phyloP scores from a whole-genome alignment of 2,888 invertebrate species.

The Cylloceria caligata region DNA sequence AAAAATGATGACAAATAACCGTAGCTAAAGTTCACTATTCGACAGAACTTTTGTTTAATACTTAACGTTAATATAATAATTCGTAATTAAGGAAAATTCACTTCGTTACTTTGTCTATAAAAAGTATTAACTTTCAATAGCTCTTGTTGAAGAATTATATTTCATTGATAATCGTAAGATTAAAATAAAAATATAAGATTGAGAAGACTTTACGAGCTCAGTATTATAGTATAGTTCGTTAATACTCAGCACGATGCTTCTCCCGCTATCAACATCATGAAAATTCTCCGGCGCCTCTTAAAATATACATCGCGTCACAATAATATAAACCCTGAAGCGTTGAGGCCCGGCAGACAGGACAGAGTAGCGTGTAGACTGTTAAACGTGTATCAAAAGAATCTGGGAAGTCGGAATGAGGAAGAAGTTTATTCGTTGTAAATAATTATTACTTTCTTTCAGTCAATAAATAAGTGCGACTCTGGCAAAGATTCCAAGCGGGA shows the following conservation, averaged over 20 bases:
- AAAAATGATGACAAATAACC: neutral
- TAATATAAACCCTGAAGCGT: conserved; percentile 73
- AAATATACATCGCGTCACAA: conserved; percentile 80
- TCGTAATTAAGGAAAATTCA: neutral
- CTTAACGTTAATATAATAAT: neutral
- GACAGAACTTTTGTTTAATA: neutral
- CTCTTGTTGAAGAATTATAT: neutral
- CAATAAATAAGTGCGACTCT: conserved; percentile 7
- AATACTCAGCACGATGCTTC: conserved; percentile 32
- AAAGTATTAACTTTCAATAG: conserved; percentile 3
- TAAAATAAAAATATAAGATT: conserved; percentile 21
- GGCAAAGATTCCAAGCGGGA: conserved; percentile 1
- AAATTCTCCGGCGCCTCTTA: conserved; percentile 79
- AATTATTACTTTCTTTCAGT: conserved; percentile 38
- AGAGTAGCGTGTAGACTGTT: conserved; percentile 17
- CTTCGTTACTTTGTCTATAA: neutral
- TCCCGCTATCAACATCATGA: conserved; percentile 76
- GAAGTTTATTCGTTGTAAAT: conserved; percentile 8
- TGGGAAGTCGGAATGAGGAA: conserved; percentile 52
- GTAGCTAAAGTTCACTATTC: too few species aligned
- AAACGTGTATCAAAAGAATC: conserved; percentile 1
- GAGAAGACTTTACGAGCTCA: neutral
- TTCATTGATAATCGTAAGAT: neutral
- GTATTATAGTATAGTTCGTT: conserved; percentile 35
- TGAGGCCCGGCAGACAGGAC: conserved; percentile 56